Evolutionary conservation across 2,113 vertebrate species (phyloP).

Genomic region (Larimichthys crocea): DNA sequence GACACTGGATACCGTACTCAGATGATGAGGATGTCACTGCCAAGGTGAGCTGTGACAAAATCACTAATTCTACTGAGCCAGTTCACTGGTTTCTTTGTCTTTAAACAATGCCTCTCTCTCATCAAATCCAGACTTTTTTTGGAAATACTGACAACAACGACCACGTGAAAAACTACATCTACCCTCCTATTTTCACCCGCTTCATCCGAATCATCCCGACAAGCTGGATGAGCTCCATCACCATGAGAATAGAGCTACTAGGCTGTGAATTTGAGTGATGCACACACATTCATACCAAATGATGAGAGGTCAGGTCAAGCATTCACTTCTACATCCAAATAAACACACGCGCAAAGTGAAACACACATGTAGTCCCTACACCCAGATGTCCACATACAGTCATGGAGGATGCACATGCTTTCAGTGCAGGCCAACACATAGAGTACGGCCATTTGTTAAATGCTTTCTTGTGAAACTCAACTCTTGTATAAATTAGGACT

Average conservation of each 20-base stretch:
- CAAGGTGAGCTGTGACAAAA: conserved; percentile 82
- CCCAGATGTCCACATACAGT: neutral
- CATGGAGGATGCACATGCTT: neutral
- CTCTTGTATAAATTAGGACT: neutral
- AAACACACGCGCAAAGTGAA: neutral
- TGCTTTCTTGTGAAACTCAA: conserved; percentile 6
- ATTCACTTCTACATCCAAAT: neutral
- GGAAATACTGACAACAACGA: conserved; percentile 87
- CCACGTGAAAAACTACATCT: conserved; percentile 90
- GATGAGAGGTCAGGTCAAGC: neutral
- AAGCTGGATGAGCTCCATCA: conserved; percentile 88
- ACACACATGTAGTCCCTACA: neutral
- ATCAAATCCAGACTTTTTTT: conserved; percentile 86
- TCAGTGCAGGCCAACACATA: neutral
- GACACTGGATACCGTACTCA: conserved; percentile 87
- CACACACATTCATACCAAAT: neutral
- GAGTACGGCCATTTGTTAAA: neutral
- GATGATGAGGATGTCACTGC: conserved; percentile 76
- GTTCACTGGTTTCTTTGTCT: neutral
- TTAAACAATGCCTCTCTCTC: conserved; percentile 3
- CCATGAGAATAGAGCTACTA: conserved; percentile 92
- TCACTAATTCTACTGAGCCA: neutral
- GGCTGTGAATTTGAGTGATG: conserved; percentile 90
- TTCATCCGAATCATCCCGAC: conserved; percentile 91
- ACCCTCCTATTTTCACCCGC: conserved; percentile 92